phyloP scores from a whole-genome alignment of 2,888 invertebrate genomes.

The Pristionchus fissidentatus region DNA sequence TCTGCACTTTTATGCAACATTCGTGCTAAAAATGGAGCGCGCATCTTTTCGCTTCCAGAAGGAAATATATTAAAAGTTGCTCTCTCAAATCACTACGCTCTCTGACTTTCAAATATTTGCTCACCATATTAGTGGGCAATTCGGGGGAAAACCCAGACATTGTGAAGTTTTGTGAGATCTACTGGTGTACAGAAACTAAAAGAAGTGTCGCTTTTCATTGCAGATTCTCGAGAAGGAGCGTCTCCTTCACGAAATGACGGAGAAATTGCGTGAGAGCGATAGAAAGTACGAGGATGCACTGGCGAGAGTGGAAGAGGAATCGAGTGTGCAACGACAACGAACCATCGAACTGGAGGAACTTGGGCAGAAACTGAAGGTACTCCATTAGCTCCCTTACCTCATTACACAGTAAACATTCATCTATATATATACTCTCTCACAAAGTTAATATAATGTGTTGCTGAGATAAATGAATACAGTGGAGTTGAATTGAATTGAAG shows the following conservation, averaged over 20 bases:
- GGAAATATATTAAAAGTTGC: too few relatives aligned
- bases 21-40: not conserved
- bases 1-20: too few relatives aligned
- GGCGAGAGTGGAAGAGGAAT: conserved; percentile 49
- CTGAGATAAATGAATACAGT: too few relatives aligned
- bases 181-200: not conserved
- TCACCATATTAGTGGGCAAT: not conserved
- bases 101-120: too few relatives aligned
- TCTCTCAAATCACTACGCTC: too few relatives aligned
- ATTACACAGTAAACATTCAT: too few relatives aligned
- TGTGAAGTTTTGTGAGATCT: not conserved
- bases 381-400: too few relatives aligned
- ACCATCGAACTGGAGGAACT: conserved; percentile 54
- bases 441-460: too few relatives aligned
- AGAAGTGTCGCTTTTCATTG: not conserved
- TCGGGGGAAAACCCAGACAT: not conserved
- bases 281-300: conserved; percentile 50
- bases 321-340: conserved; percentile 50
- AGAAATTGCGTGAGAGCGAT: conserved; percentile 49
- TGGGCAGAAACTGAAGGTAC: conserved; percentile 49
- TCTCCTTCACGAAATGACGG: conserved; percentile 22
- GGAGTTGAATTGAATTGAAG: too few relatives aligned
- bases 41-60: too few relatives aligned
- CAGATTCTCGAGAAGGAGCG: conserved; percentile 36
- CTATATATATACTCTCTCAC: too few relatives aligned